A percentile compares a stretch with the other conserved stretches of the same genome.
Conservation (phyloP, 2,113 vertebrate genomes). For the Prionailurus viverrinus region DNA sequence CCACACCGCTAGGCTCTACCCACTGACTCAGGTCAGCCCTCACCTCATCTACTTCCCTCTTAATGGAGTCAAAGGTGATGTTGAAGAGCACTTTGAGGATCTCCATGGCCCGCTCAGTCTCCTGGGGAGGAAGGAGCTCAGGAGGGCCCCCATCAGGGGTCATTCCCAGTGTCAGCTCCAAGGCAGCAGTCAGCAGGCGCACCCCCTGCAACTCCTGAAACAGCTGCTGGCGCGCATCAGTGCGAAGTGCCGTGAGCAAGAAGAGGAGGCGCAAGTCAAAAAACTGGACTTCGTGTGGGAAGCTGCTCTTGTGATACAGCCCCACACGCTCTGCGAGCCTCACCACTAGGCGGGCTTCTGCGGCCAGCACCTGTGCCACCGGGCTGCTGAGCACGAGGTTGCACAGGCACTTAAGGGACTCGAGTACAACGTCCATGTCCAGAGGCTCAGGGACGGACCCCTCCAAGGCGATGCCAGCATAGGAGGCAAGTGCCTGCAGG, state of each 20-base stretch:
- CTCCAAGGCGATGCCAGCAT: conserved; percentile 87
- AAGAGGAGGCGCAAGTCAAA: conserved; percentile 95
- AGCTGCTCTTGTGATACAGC: conserved; percentile 87
- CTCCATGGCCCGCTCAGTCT: conserved; percentile 94
- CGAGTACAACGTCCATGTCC: conserved; percentile 92
- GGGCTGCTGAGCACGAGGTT: conserved; percentile 94
- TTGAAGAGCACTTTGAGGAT: conserved; percentile 98
- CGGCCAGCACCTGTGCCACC: conserved; percentile 89
- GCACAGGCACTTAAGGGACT: conserved; percentile 95
- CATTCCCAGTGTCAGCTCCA: conserved; percentile 90
- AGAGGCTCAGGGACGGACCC: conserved; percentile 84
- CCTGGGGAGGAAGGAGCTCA: conserved; percentile 88
- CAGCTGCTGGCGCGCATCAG: conserved; percentile 92
- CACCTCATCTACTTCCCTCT: conserved; percentile 93
- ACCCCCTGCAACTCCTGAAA: conserved; percentile 92
- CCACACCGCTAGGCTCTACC: not conserved
- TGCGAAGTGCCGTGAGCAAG: conserved; percentile 92
- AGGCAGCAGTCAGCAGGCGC: conserved; percentile 88
- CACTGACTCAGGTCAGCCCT: not conserved
- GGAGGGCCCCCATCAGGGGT: conserved; percentile 70
- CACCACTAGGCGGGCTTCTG: conserved; percentile 89
- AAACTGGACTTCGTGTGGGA: conserved; percentile 93
- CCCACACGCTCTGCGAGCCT: conserved; percentile 91
- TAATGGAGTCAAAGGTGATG: conserved; percentile 93
- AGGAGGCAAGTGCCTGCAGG: conserved; percentile 89